These are phyloP conservation scores for Epizoanthus ramosus DNA, from an alignment of 92 coral and sea anemone genomes.

Conservation along the genomic window DNA sequence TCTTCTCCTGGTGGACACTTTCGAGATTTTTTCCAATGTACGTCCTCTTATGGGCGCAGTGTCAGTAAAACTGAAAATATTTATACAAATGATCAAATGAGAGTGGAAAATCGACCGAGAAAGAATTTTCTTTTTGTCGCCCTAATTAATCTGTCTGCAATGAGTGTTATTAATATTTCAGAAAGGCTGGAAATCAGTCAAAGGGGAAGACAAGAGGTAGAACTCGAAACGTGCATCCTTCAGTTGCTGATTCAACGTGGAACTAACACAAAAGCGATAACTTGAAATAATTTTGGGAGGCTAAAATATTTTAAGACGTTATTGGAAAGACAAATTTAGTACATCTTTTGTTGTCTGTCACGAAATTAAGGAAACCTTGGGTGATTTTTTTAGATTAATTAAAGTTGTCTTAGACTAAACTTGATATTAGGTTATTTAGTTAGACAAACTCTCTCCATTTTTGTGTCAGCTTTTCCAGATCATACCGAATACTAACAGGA, in stretches of 20 bases:
- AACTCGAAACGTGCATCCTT: background rate
- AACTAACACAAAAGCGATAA: background rate
- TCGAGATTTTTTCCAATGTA: slow-evolving; percentile 48
- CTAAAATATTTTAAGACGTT: background rate
- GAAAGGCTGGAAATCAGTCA: slow-evolving; percentile 35
- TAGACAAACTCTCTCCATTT: background rate
- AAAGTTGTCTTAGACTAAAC: slow-evolving; percentile 32
- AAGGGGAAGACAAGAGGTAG: background rate
- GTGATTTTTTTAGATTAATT: slow-evolving; percentile 39
- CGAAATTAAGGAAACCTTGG: slow-evolving; percentile 4
- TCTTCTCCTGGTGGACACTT: slow-evolving; percentile 53
- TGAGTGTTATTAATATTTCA: slow-evolving; percentile 67
- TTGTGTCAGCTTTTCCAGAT: background rate
- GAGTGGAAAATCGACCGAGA: slow-evolving; percentile 32
- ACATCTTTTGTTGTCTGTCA: slow-evolving; percentile 32
- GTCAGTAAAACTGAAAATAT: slow-evolving; percentile 55
- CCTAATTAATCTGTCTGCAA: slow-evolving; percentile 67
- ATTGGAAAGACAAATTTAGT: slow-evolving; percentile 3
- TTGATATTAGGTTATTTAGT: slow-evolving; percentile 12
- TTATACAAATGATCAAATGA: slow-evolving; percentile 71
- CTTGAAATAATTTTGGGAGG: background rate
- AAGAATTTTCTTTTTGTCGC: slow-evolving; percentile 39
- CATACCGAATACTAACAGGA: background rate
- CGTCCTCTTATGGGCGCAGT: slow-evolving; percentile 52
- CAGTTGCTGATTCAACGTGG: background rate